Evolutionary conservation across 2,797 vertebrate genomes (phyloP).

Genomic region (Muscicapa striata): DNA sequence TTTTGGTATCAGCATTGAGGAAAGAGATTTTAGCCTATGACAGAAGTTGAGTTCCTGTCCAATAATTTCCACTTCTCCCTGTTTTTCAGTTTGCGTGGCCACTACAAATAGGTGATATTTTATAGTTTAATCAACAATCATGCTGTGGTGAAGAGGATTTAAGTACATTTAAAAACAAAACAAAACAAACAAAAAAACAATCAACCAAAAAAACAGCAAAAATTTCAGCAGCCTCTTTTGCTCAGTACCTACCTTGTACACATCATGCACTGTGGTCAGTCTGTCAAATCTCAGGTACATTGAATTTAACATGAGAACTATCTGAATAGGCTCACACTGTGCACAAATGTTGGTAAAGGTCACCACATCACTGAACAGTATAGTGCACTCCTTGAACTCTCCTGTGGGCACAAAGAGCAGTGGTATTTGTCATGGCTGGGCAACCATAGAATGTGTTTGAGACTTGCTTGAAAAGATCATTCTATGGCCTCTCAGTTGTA

Average conservation of each 20-base stretch:
- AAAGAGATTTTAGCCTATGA: neutral
- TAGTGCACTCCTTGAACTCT: slow-evolving; percentile 85
- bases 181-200: neutral
- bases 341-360: slow-evolving; percentile 84
- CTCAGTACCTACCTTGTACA: slow-evolving; percentile 78
- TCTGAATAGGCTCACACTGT: slow-evolving; percentile 83
- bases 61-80: neutral
- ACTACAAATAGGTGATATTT: neutral
- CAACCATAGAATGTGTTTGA: neutral
- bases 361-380: slow-evolving; percentile 85
- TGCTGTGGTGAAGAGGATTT: neutral
- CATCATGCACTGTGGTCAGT: slow-evolving; percentile 82
- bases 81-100: neutral
- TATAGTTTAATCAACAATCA: neutral
- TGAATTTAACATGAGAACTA: slow-evolving; percentile 83
- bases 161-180: neutral
- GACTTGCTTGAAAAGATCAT: neutral
- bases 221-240: neutral
- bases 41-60: rapidly evolving
- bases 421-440: neutral
- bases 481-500: neutral
- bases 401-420: slow-evolving; percentile 56
- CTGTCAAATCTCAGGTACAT: slow-evolving; percentile 85
- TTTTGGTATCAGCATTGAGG: neutral
- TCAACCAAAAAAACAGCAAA: neutral